Evolutionary conservation across 2,888 invertebrate genomes (phyloP), one percentile per base, ranked within the genome.

Genomic region (Cyclophora albipunctata): DNA sequence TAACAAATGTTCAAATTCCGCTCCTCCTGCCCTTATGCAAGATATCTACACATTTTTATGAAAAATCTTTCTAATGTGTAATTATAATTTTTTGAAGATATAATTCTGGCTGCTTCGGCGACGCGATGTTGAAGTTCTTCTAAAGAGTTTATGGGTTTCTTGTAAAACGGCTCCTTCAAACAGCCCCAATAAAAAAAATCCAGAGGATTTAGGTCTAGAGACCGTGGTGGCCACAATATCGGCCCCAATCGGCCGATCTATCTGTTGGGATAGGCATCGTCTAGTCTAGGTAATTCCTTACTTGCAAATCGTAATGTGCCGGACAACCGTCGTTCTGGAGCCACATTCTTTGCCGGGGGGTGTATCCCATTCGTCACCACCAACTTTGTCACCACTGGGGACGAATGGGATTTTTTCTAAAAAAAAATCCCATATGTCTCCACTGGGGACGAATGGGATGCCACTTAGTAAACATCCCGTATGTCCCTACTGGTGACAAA

Each of bases 1-100:
- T 60, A 60, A 58, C 50, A 59, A 49, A 45, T 61, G 57, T 57
- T 64, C 58, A 42, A 42, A 42, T 7, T 42, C 2, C 3, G n/a
- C 42, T 7, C 42, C 42, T 42, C 42, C 42, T 42, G 42, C 42
- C 7, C 42, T 42, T 42, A 42, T 7, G 42, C 42, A 42, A 7
- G 42, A 4, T n/a, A n/a, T 7, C 42, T 42, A 42, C 42, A 42
- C 7, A 7, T 42, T 7, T 42, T 42, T 7, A 42, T 42, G 7
- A 42, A 3, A 34, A 7, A 45, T 34, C 20, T 20, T 20, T 20
- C 20, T 20, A 20, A 20, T 20, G 20, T 20, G 20, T 20, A 20
- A 20, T 20, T 20, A 20, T 20, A 20, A 20, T 20, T 1, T 20
- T 20, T 20, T 20, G 20, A 20, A 20, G 20, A 20, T 20, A 20